Conservation (phyloP, 2,888 invertebrate genomes). For the Deilephila porcellus region DNA sequence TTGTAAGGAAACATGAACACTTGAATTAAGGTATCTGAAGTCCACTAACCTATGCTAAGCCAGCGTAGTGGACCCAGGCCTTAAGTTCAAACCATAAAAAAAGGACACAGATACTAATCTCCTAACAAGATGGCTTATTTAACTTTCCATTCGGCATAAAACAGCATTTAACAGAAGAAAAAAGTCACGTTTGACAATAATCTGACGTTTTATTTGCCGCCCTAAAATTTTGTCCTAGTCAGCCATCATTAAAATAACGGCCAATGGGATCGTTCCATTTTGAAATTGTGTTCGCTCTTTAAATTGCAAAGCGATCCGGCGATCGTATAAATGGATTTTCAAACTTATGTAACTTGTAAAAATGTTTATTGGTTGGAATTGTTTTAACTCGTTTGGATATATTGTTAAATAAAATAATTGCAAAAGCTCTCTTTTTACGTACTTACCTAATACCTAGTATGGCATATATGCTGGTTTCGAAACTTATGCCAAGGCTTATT, state of each 20-base stretch:
- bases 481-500: neutral
- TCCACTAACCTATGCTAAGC: too few relatives aligned
- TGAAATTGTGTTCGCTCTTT: constrained; percentile 16
- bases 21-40: too few relatives aligned
- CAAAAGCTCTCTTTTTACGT: too few relatives aligned
- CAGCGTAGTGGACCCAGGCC: too few relatives aligned
- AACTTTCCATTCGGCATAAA: constrained; percentile 1
- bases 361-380: neutral
- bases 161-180: neutral
- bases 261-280: constrained; percentile 23
- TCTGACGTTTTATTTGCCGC: constrained; percentile 12
- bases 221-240: constrained; percentile 18
- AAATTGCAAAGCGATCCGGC: constrained; percentile 29
- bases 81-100: too few relatives aligned
- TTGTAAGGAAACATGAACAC: too few relatives aligned
- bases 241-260: constrained; percentile 25
- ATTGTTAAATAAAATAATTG: neutral
- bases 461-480: neutral
- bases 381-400: neutral
- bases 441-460: too few relatives aligned
- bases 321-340: neutral
- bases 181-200: constrained; percentile 19
- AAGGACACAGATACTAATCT: neutral
- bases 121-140: neutral
- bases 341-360: neutral